phyloP scores from a whole-genome alignment of 1,140 invertebrate species.

The Drosophila busckii region DNA sequence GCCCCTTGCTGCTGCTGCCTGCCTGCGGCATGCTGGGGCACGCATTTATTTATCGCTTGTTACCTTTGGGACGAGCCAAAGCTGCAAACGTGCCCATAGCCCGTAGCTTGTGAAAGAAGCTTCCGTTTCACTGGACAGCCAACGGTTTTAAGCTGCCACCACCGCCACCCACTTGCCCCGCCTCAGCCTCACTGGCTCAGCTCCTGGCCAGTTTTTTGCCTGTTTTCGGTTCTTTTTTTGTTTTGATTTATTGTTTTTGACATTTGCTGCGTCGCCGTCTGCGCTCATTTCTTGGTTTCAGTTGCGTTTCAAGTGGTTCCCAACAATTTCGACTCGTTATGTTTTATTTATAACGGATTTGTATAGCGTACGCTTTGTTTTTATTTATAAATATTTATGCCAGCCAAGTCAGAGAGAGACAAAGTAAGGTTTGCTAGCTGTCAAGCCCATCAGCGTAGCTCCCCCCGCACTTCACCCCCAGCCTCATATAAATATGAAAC shows the following conservation, averaged over 20 bases:
- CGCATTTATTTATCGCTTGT: conserved; percentile 33
- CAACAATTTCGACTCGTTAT: conserved; percentile 56
- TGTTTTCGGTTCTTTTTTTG: no score
- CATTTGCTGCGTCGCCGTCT: conserved; percentile 49
- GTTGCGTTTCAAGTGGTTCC: conserved; percentile 56
- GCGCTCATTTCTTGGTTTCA: conserved; percentile 45
- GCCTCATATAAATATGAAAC: conserved; percentile 15
- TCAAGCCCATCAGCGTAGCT: conserved; percentile 7
- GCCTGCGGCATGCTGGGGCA: no score
- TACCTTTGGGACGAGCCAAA: conserved; percentile 14
- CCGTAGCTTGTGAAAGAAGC: conserved; percentile 2
- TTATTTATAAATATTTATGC: conserved; percentile 73
- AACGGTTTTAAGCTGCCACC: background rate
- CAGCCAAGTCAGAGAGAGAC: background rate
- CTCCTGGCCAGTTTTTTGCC: conserved; percentile 11
- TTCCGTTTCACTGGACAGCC: conserved; percentile 33
- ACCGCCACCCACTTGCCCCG: background rate
- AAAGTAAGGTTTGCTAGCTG: background rate
- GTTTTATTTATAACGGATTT: conserved; percentile 75
- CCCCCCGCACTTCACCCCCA: no score
- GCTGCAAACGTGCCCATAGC: conserved; percentile 24
- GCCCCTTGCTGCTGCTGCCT: background rate
- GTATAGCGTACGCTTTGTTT: conserved; percentile 35
- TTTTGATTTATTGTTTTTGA: conserved; percentile 73
- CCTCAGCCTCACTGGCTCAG: background rate